Percentiles rank a stretch among this genome's conserved stretches.
Conservation (phyloP, 2,797 vertebrate genomes). For the Coracias cyanogaster region DNA sequence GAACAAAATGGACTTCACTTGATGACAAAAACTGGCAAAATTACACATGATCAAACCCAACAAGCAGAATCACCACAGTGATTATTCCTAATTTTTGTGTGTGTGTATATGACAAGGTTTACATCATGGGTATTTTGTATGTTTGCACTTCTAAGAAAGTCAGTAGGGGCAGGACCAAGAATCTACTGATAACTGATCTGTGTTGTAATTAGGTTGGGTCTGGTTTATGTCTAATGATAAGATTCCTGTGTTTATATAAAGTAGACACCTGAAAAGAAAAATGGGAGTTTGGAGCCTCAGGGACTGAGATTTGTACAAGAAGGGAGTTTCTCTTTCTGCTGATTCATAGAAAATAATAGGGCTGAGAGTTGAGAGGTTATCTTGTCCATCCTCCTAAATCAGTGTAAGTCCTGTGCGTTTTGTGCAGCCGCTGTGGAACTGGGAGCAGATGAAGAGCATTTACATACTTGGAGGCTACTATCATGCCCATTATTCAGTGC, state of each 20-base stretch:
- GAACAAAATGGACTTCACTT: background rate
- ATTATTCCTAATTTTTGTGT: background rate
- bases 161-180: background rate
- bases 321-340: slow-evolving; percentile 52
- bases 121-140: background rate
- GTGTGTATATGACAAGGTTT: background rate
- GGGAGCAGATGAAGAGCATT: background rate
- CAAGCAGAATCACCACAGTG: background rate
- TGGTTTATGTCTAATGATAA: slow-evolving; percentile 59
- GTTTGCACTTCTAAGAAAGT: background rate
- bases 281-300: slow-evolving; percentile 5
- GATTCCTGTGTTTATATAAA: slow-evolving; percentile 43
- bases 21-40: background rate
- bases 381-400: slow-evolving; percentile 39
- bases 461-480: background rate
- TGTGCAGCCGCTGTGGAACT: background rate
- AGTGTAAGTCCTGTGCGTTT: background rate
- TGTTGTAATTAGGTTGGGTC: slow-evolving; percentile 17
- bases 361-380: slow-evolving; percentile 52
- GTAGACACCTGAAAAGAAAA: slow-evolving; percentile 57
- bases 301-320: background rate
- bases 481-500: background rate
- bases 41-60: background rate
- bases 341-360: slow-evolving; percentile 46
- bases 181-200: slow-evolving; percentile 20